Base-by-base conservation (phyloP, 2,113 vertebrate species). In the Excalfactoria chinensis region DNA sequence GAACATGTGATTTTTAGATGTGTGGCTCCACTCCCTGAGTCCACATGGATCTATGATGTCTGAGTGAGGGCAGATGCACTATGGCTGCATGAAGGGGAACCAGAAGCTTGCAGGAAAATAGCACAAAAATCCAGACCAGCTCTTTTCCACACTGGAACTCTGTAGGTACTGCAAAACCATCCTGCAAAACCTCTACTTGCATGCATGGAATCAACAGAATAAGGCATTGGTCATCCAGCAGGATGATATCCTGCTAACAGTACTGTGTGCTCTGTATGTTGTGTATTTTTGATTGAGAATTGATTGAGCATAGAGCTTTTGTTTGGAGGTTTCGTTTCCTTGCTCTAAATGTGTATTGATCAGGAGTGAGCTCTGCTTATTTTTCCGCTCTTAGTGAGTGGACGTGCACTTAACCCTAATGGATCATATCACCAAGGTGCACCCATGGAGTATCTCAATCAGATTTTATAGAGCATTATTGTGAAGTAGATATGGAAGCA, bases 1-100 rank as follows among this genome's bases (percentile, higher is more conserved):
- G 91, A 81, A 19, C 51, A 28, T 73, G 70, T 90, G 86, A 87
- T 90, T 77, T 49, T 82, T 49, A 72, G 73, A 62, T 92, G 78
- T 78, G 95, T 90, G 86, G 94, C 94, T 93, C 73, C 8, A 1
- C 71, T 91, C 49, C 6, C 7, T 10, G 69, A 10, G 30, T 49
- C 89, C 92, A 91, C 25, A 35, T 93, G 93, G 48, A 32, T 68
- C 3, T 93, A 43, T 19, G 0, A 44, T 82, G 89, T 35, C 78
- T 23, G 85, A 17, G 73, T 84, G 88, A 80, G 84, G 59, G 84
- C 78, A 81, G 84, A 17, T 72, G 48, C 40, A 35, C 56, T n/a
- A 0, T 7, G 71, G 30, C n/a, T 58, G 37, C 23, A 0, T 10
- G 3, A 73, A 70, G 35, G 35, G 44, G 34, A 21, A 53, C 66